These are phyloP conservation scores for Scomber scombrus DNA, from an alignment of 2,113 vertebrate species.

Conservation along the genomic window DNA sequence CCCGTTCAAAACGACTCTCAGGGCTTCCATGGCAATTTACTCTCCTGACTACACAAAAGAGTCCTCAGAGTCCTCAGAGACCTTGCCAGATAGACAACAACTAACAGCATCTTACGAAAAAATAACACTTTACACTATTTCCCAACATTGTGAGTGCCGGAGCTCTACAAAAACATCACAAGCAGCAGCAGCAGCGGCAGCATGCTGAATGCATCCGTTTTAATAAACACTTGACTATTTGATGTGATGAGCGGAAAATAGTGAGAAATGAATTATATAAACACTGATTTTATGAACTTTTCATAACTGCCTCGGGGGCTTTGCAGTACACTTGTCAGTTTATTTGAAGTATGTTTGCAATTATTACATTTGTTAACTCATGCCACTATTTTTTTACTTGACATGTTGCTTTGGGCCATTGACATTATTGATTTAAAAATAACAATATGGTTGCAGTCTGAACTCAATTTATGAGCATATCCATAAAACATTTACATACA, in stretches of 20 bases:
- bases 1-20: constrained; percentile 69
- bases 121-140: constrained; percentile 53
- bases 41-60: constrained; percentile 74
- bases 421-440: constrained; percentile 81
- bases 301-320: constrained; percentile 63
- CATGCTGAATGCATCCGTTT: constrained; percentile 54
- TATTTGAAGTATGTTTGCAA: constrained; percentile 82
- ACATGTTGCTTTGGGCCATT: constrained; percentile 76
- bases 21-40: constrained; percentile 74
- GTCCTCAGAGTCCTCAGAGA: constrained; percentile 70
- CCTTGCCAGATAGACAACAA: constrained; percentile 65
- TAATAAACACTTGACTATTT: constrained; percentile 66
- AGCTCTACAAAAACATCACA: constrained; percentile 4
- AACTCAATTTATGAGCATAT: constrained; percentile 68
- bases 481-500: constrained; percentile 77
- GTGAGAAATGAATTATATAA: constrained; percentile 69
- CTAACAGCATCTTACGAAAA: constrained; percentile 50
- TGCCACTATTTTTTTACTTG: constrained; percentile 73
- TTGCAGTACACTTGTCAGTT: constrained; percentile 73
- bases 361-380: constrained; percentile 82
- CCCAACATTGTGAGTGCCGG: constrained; percentile 21
- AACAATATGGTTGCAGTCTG: constrained; percentile 67
- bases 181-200: not conserved
- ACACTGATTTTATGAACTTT: constrained; percentile 78
- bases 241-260: constrained; percentile 62